Conservation (phyloP, 2,888 invertebrate genomes). For the Drosophila vallismaia region DNA sequence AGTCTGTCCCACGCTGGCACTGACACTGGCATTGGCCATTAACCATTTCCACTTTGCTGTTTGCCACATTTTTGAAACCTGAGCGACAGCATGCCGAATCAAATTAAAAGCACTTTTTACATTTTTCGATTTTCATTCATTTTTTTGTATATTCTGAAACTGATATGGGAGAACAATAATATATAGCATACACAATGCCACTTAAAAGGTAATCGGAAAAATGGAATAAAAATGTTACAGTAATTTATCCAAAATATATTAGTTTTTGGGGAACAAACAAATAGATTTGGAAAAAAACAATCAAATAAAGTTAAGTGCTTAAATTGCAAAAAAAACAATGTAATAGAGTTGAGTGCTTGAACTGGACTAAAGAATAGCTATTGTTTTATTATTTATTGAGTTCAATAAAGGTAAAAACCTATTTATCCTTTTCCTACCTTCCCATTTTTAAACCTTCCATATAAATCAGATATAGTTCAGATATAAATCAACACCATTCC, state of each 20-base stretch:
- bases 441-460: too few relatives aligned
- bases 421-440: too few relatives aligned
- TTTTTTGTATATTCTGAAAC: constrained; percentile 46
- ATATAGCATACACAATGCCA: constrained; percentile 40
- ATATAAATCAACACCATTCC: too few relatives aligned
- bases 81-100: constrained; percentile 51
- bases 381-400: too few relatives aligned
- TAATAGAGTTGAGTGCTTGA: too few relatives aligned
- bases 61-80: constrained; percentile 48
- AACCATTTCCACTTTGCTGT: constrained; percentile 40
- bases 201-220: constrained; percentile 16
- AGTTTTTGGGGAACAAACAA: neutral
- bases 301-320: neutral
- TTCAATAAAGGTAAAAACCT: too few relatives aligned
- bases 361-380: too few relatives aligned
- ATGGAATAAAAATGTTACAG: constrained; percentile 11
- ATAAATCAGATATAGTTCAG: too few relatives aligned
- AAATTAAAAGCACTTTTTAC: constrained; percentile 68
- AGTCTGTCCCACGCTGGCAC: constrained; percentile 39
- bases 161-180: constrained; percentile 40
- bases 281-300: too few relatives aligned
- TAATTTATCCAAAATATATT: neutral
- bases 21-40: constrained; percentile 40
- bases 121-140: constrained; percentile 47
- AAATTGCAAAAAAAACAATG: neutral